These are phyloP conservation scores for Nibea coibor DNA, from an alignment of 2,113 vertebrate species.

Conservation along the genomic window DNA sequence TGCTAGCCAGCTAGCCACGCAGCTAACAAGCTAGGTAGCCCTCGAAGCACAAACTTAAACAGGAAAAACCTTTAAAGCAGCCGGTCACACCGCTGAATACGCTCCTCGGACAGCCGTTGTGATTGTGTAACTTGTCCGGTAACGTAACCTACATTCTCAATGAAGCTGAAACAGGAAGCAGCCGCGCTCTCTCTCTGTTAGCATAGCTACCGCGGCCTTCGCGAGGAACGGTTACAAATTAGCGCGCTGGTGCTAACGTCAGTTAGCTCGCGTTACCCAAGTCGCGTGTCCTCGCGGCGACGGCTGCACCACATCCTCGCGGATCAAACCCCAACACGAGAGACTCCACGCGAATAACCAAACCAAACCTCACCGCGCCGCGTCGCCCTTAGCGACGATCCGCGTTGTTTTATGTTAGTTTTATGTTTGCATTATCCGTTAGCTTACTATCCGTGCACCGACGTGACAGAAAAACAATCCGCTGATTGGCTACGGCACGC, in stretches of 20 bases:
- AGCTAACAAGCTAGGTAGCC: constrained; percentile 64
- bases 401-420: constrained; percentile 67
- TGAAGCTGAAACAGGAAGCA: constrained; percentile 61
- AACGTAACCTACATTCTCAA: constrained; percentile 56
- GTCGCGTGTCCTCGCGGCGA: constrained; percentile 27
- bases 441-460: constrained; percentile 75
- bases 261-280: constrained; percentile 63
- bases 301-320: constrained; percentile 33
- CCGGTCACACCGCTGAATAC: too few relatives aligned
- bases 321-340: background rate
- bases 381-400: background rate
- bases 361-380: background rate
- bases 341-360: background rate
- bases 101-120: background rate
- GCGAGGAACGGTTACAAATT: constrained; percentile 41
- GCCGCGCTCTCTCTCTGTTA: constrained; percentile 21
- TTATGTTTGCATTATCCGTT: constrained; percentile 75
- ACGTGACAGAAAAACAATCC: constrained; percentile 81
- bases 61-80: constrained; percentile 15
- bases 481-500: constrained; percentile 78
- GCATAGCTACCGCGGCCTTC: constrained; percentile 62
- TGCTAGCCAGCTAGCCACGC: constrained; percentile 66
- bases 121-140: background rate
- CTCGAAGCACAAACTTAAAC: constrained; percentile 12
- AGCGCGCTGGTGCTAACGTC: constrained; percentile 66